phyloP scores from a whole-genome alignment of 2,888 invertebrate species.

The Seira musarum region DNA sequence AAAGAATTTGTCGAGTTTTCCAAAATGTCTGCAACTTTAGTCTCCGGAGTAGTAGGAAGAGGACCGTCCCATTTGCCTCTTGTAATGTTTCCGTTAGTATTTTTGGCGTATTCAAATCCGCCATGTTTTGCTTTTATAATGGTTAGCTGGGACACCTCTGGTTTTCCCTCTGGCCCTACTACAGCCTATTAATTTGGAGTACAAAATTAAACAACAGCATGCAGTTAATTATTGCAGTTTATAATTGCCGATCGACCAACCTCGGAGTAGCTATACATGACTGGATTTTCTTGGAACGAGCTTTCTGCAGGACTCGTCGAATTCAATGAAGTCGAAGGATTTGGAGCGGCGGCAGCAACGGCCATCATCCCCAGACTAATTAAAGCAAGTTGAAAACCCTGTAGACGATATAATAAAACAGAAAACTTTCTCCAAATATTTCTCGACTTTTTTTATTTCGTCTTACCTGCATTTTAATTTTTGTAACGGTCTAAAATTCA shows the following conservation, averaged over 20 bases:
- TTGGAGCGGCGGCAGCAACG: not conserved
- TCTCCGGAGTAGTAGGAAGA: constrained; percentile 24
- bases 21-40: not conserved
- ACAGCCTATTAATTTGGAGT: not conserved
- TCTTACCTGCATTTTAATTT: too few species aligned
- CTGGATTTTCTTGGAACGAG: not conserved
- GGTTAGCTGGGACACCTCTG: constrained; percentile 32
- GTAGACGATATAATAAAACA: too few species aligned
- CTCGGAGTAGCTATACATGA: constrained; percentile 22
- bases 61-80: constrained; percentile 39
- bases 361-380: too few species aligned
- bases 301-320: not conserved
- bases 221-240: too few species aligned
- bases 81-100: constrained; percentile 42
- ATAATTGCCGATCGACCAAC: too few species aligned
- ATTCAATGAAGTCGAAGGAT: constrained; percentile 9
- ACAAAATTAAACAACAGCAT: not conserved
- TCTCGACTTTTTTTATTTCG: too few species aligned
- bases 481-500: too few species aligned
- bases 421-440: too few species aligned
- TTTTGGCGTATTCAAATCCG: constrained; percentile 40
- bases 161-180: constrained; percentile 18
- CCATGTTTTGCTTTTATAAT: constrained; percentile 46
- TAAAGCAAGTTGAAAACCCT: too few species aligned
- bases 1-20: too few species aligned